Conservation (phyloP, 2,113 vertebrate species). For the Hiodon alosoides region DNA sequence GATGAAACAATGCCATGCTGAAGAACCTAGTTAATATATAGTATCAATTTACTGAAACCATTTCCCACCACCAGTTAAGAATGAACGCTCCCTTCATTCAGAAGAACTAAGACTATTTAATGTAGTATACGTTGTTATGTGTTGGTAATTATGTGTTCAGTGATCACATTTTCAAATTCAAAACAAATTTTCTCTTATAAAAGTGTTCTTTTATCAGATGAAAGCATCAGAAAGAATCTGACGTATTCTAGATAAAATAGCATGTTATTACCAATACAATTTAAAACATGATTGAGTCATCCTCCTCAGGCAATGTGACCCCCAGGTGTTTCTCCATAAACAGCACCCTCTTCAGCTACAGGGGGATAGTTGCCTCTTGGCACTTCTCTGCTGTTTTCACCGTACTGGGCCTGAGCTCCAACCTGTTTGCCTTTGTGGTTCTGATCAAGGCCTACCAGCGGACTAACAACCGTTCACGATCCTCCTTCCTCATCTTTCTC, state of each 20-base stretch:
- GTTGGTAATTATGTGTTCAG: too few relatives aligned
- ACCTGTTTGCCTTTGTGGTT: slow-evolving; percentile 80
- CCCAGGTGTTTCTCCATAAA: slow-evolving; percentile 56
- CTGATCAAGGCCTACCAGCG: slow-evolving; percentile 68
- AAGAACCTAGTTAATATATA: too few relatives aligned
- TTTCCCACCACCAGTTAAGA: too few relatives aligned
- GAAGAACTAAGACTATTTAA: too few relatives aligned
- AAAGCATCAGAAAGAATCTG: background rate
- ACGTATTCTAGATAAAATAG: slow-evolving; percentile 12
- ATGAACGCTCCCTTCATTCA: too few relatives aligned
- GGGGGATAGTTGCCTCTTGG: slow-evolving; percentile 52
- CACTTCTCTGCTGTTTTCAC: slow-evolving; percentile 72
- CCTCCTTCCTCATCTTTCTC: slow-evolving; percentile 86
- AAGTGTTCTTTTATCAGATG: background rate
- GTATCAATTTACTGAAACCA: too few relatives aligned
- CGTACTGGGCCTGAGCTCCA: slow-evolving; percentile 77
- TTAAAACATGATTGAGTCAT: slow-evolving; percentile 31
- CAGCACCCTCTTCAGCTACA: slow-evolving; percentile 42
- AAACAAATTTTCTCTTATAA: too few relatives aligned
- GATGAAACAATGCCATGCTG: too few relatives aligned
- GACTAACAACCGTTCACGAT: slow-evolving; percentile 60
- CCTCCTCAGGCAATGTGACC: slow-evolving; percentile 23
- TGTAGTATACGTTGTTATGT: too few relatives aligned
- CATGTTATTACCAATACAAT: too few relatives aligned
- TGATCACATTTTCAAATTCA: too few relatives aligned